Evolutionary conservation across 2,888 invertebrate genomes (phyloP).

Genomic region (Cetonia aurata): DNA sequence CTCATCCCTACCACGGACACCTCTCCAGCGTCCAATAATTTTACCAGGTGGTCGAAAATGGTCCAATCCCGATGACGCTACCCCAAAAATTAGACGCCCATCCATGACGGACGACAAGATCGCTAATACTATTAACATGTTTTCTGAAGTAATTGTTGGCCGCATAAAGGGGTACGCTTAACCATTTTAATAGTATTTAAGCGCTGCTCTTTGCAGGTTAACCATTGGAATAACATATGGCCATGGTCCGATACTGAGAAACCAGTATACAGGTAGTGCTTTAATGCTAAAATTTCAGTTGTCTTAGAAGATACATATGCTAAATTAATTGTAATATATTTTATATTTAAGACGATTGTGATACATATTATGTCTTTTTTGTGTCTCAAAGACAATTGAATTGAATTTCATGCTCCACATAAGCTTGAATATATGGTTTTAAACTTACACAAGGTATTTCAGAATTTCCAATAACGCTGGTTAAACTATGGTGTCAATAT

Average conservation of each 20-base stretch:
- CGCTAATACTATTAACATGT: constrained; percentile 85
- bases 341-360: too few species aligned
- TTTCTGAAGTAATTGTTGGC: constrained; percentile 88
- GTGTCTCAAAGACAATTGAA: too few species aligned
- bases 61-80: constrained; percentile 85
- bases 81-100: constrained; percentile 56
- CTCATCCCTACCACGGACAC: constrained; percentile 69
- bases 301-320: constrained; percentile 4
- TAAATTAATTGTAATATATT: too few species aligned
- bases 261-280: constrained; percentile 71
- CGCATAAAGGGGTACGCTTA: constrained; percentile 83
- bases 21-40: constrained; percentile 79
- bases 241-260: constrained; percentile 72
- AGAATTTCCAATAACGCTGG: too few species aligned
- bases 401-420: too few species aligned
- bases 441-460: too few species aligned
- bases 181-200: constrained; percentile 48
- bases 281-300: constrained; percentile 16
- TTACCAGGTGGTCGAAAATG: constrained; percentile 84
- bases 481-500: too few species aligned
- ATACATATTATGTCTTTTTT: too few species aligned
- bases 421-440: too few species aligned
- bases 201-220: constrained; percentile 71
- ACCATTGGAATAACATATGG: constrained; percentile 74
- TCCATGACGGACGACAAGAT: constrained; percentile 88